A percentile compares a stretch with the other conserved stretches of the same genome.
phyloP scores from a whole-genome alignment of 1,140 invertebrate species.

The Zaprionus nigranus region DNA sequence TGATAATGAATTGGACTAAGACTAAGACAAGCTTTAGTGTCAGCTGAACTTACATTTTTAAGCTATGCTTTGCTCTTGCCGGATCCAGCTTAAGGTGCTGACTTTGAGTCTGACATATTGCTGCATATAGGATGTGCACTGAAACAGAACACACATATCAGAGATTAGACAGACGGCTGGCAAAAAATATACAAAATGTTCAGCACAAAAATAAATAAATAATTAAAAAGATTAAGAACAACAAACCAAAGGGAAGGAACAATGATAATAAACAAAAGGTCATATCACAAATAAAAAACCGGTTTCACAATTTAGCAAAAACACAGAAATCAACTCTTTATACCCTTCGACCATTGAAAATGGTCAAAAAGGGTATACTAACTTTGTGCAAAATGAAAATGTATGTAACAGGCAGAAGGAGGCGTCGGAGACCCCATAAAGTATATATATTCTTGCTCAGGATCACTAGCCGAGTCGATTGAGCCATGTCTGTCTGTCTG shows the following conservation, averaged over 20 bases:
- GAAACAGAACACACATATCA: slow-evolving; percentile 49
- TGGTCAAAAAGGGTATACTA: too few species aligned
- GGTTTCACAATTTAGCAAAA: slow-evolving; percentile 58
- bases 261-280: slow-evolving; percentile 62
- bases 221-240: slow-evolving; percentile 51
- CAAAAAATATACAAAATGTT: slow-evolving; percentile 51
- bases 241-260: slow-evolving; percentile 32
- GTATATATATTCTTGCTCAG: too few species aligned
- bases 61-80: slow-evolving; percentile 17
- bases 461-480: too few species aligned
- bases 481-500: too few species aligned
- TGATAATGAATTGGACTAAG: slow-evolving; percentile 56
- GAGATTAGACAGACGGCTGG: slow-evolving; percentile 29
- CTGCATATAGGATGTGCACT: slow-evolving; percentile 55
- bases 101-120: slow-evolving; percentile 59
- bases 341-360: too few species aligned
- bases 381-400: too few species aligned
- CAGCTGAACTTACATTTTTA: slow-evolving; percentile 61
- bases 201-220: slow-evolving; percentile 43
- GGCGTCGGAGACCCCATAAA: too few species aligned
- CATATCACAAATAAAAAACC: slow-evolving; percentile 60
- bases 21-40: slow-evolving; percentile 23
- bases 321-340: slow-evolving; percentile 57
- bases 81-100: slow-evolving; percentile 29
- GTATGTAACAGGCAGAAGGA: too few species aligned